Base-by-base conservation (phyloP, 2,888 invertebrate species). In the Drosophila greeni region DNA sequence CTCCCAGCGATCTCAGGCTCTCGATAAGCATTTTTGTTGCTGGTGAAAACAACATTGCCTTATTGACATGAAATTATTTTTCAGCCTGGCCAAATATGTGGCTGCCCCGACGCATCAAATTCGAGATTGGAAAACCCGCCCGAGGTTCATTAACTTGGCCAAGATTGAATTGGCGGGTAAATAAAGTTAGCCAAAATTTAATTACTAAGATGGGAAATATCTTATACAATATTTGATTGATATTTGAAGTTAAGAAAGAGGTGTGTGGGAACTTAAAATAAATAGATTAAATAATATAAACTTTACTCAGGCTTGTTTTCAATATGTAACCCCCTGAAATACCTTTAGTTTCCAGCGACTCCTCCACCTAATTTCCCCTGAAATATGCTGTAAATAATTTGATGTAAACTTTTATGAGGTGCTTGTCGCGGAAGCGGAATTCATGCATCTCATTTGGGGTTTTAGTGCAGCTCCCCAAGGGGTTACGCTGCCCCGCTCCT, bases 11-110 rank as follows among this genome's bases (percentile, higher is more conserved):
- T 77, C 79, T 36, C 34, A 20, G 24, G 23, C 29, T 26, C 34
- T 14, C 37, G 84, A 84, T 77, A 82, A 82, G 73, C 76, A 42
- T 61, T 61, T 61, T 66, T 66, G 61, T 42, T 66, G 29, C 64
- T 31, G 73, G 84, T 73, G 78, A 81, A 79, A 83, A 83, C 79
- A 77, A 81, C 79, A 66, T 75, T 60, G 84, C 85, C 79, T 20
- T 47, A 81, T 81, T 83, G 76, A 78, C 62, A 67, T 62, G 56
- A 70, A 70, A 53, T 69, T 66, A 34, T 55, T 49, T 49, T 26
- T 23, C 49, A 20, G 26, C 31, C 16, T 20, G 34, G 37, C 80
- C 74, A 69, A 76, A 74, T 74, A 74, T 49, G 78, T 24, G 55
- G 8, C n/a, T 11, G n/a, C 23, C 23, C 18, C 54, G 16, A 43